Percentiles rank a stretch among this genome's conserved stretches.
Conservation (phyloP, 1,140 invertebrate species). For the Stratiolaelaps scimitus region DNA sequence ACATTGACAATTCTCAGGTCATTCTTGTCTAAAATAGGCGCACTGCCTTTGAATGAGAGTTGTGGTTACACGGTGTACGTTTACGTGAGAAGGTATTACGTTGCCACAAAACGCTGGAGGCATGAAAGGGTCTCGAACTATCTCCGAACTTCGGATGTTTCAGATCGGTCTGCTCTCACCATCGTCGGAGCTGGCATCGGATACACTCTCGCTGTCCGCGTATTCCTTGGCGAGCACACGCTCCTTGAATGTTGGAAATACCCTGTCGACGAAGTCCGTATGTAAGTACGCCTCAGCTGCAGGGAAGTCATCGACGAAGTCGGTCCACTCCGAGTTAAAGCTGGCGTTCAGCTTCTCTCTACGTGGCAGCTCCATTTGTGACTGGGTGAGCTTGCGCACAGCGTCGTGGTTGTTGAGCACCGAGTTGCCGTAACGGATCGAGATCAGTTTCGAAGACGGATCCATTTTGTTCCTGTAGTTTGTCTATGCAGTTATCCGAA, state of each 20-base stretch:
- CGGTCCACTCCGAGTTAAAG: conserved; percentile 3
- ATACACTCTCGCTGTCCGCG: conserved; percentile 17
- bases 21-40: no score
- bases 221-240: conserved; percentile 15
- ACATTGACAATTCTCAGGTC: no score
- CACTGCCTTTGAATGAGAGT: no score
- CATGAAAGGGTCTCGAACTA: no score
- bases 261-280: conserved; percentile 3
- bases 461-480: no score
- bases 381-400: conserved; percentile 1
- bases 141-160: no score
- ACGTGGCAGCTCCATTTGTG: conserved; percentile 17
- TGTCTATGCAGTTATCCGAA: no score
- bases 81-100: no score
- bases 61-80: no score
- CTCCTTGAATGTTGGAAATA: conserved; percentile 22
- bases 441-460: neutral
- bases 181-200: conserved; percentile 23
- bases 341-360: neutral
- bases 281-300: conserved; percentile 2
- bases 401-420: conserved; percentile 19
- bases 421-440: conserved; percentile 18
- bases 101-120: no score
- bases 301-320: conserved; percentile 21
- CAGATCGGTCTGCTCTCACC: neutral